Conservation (phyloP, 2,113 vertebrate species). For the Stigmatopora argus region DNA sequence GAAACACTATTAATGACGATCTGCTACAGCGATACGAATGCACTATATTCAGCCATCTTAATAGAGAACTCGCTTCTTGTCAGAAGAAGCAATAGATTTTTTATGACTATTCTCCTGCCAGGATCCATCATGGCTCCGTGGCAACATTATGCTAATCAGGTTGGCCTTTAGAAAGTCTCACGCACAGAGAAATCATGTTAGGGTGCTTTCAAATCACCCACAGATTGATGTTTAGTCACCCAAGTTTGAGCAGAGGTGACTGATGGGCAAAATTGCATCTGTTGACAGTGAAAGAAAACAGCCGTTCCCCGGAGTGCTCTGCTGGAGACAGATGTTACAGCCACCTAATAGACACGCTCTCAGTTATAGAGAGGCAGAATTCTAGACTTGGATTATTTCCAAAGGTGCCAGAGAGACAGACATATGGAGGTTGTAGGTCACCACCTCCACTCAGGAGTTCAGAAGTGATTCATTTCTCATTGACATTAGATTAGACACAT, state of each 20-base stretch:
- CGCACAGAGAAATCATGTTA: neutral
- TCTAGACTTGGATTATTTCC: slow-evolving; percentile 27
- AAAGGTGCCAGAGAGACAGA: slow-evolving; percentile 45
- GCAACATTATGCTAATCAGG: slow-evolving; percentile 2
- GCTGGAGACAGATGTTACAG: slow-evolving; percentile 48
- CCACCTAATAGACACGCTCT: slow-evolving; percentile 29
- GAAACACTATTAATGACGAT: neutral
- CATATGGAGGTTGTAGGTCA: slow-evolving; percentile 55
- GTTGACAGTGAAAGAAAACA: slow-evolving; percentile 21
- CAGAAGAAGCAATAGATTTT: neutral
- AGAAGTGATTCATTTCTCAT: slow-evolving; percentile 47
- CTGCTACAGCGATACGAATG: neutral
- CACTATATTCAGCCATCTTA: neutral
- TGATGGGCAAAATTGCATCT: slow-evolving; percentile 9
- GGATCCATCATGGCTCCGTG: neutral
- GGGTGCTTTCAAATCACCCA: neutral
- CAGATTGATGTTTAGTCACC: slow-evolving; percentile 8
- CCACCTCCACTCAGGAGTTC: slow-evolving; percentile 43
- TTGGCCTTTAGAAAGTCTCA: neutral
- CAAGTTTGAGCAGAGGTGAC: neutral
- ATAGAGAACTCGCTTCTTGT: neutral
- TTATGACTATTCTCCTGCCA: neutral
- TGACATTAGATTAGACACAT: slow-evolving; percentile 49
- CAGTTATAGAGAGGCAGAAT: slow-evolving; percentile 25
- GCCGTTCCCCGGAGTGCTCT: slow-evolving; percentile 30